Evolutionary conservation across 2,888 invertebrate species (phyloP).

Genomic region (Punctoribates punctum): DNA sequence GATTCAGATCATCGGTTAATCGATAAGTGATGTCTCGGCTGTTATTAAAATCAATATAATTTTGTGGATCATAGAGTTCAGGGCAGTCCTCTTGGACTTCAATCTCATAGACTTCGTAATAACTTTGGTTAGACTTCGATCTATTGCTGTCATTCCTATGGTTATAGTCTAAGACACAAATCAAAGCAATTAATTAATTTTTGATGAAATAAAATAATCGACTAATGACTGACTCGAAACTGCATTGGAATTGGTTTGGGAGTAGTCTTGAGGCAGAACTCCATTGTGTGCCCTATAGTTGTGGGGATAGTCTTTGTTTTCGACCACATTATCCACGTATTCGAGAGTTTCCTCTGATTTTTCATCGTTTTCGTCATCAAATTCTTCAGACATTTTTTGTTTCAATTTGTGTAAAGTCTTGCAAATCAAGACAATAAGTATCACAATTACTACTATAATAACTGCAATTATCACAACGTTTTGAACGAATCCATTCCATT

Average conservation of each 20-base stretch:
- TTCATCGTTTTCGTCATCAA: slow-evolving; percentile 4
- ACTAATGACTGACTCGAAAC: neutral
- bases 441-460: neutral
- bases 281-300: neutral
- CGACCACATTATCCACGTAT: neutral
- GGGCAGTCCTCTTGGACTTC: slow-evolving; percentile 1
- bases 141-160: slow-evolving; percentile 7
- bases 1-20: neutral
- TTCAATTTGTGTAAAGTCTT: slow-evolving; percentile 10
- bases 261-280: slow-evolving; percentile 1
- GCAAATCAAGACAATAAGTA: slow-evolving; percentile 5
- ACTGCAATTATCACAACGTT: slow-evolving; percentile 30
- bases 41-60: slow-evolving; percentile 9
- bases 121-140: neutral
- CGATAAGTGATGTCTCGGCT: neutral
- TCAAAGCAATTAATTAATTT: neutral
- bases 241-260: neutral
- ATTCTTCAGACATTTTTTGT: neutral
- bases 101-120: neutral
- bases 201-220: neutral
- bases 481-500: neutral
- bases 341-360: slow-evolving; percentile 13
- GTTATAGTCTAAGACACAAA: neutral
- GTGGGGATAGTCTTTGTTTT: neutral
- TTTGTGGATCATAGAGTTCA: neutral